Evolutionary conservation across 2,888 invertebrate species (phyloP).

Genomic region (Cecidostiba fungosa): DNA sequence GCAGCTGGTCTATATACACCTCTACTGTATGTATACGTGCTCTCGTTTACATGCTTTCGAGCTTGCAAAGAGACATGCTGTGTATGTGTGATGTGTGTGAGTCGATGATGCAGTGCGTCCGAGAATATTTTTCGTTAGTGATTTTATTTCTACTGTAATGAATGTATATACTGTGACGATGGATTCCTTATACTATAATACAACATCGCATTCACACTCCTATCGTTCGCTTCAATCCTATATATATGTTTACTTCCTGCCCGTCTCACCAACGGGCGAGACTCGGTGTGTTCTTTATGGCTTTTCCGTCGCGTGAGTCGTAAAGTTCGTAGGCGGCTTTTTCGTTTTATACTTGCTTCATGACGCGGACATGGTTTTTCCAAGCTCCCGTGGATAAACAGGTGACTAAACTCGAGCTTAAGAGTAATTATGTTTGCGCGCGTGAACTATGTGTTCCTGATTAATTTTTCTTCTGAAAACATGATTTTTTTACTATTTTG

Average conservation of each 20-base stretch:
- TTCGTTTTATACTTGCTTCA: slow-evolving; percentile 39
- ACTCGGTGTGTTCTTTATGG: slow-evolving; percentile 44
- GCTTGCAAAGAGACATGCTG: not conserved
- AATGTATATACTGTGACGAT: not conserved
- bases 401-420: not conserved
- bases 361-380: slow-evolving; percentile 6
- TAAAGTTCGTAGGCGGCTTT: slow-evolving; percentile 31
- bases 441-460: too few relatives aligned
- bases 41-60: slow-evolving; percentile 1
- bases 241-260: slow-evolving; percentile 45
- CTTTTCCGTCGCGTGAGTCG: slow-evolving; percentile 52
- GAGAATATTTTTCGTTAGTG: not conserved
- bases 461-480: too few relatives aligned
- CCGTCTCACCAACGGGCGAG: too few relatives aligned
- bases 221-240: not conserved
- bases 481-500: too few relatives aligned
- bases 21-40: not conserved
- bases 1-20: not conserved
- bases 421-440: not conserved
- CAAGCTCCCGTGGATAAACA: not conserved
- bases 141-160: not conserved
- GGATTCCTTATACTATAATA: not conserved
- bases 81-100: not conserved
- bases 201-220: not conserved
- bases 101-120: not conserved